A percentile compares a stretch with the other conserved stretches of the same genome.
These are phyloP conservation scores for Agelas oroides DNA, from an alignment of 37 sponge, comb jelly and placozoan genomes.

Conservation along the genomic window DNA sequence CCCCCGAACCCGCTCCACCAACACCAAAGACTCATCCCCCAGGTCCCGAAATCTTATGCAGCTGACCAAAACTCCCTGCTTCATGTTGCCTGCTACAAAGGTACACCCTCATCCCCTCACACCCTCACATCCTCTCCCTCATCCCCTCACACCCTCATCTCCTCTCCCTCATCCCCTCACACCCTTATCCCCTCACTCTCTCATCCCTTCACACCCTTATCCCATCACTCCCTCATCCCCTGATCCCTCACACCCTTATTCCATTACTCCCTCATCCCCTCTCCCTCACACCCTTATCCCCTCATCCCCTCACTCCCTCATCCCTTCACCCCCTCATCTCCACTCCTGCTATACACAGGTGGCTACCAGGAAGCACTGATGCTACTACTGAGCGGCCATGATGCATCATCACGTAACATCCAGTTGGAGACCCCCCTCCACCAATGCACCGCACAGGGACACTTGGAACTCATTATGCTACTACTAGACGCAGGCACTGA, in stretches of 20 bases:
- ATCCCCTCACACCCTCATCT: too few species aligned
- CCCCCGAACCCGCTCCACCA: background rate
- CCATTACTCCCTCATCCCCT: too few species aligned
- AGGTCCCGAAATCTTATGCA: background rate
- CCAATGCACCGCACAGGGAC: conserved; percentile 63
- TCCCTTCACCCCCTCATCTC: background rate
- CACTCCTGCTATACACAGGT: conserved; percentile 11
- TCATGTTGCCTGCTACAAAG: conserved; percentile 38
- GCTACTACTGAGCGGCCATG: conserved; percentile 55
- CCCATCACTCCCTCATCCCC: too few species aligned
- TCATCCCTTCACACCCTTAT: too few species aligned
- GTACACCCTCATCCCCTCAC: too few species aligned
- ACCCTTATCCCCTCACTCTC: too few species aligned
- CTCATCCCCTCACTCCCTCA: background rate
- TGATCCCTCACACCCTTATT: too few species aligned
- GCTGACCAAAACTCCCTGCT: conserved; percentile 42
- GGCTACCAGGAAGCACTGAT: conserved; percentile 68
- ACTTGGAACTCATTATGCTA: conserved; percentile 74
- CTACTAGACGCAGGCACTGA: conserved; percentile 73
- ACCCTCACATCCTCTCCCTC: too few species aligned
- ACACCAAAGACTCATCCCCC: background rate
- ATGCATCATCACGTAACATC: conserved; percentile 20
- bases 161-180: too few species aligned
- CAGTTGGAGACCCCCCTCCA: conserved; percentile 84
- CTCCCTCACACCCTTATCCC: too few species aligned